Conservation (phyloP, 2,113 vertebrate genomes). For the Amblyornis subalaris region DNA sequence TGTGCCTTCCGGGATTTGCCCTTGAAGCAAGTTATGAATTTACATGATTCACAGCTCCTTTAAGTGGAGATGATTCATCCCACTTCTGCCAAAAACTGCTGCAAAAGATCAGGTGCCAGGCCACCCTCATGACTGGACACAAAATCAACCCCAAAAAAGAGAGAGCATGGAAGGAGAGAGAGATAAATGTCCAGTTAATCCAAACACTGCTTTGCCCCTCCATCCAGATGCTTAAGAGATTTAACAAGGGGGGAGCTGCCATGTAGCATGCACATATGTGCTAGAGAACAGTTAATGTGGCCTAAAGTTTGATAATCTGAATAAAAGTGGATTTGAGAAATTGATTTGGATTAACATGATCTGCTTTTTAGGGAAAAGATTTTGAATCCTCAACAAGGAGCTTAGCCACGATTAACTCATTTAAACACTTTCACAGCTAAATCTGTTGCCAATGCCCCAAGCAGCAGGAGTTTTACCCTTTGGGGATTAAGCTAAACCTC, state of each 20-base stretch:
- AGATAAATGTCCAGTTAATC: neutral
- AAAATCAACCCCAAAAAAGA: neutral
- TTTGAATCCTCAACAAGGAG: conserved; percentile 29
- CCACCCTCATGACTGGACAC: neutral
- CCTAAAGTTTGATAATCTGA: conserved; percentile 36
- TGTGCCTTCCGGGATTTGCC: neutral
- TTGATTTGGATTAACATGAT: conserved; percentile 55
- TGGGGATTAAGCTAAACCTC: neutral
- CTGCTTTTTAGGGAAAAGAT: conserved; percentile 35
- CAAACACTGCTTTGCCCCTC: neutral
- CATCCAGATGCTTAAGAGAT: conserved; percentile 11
- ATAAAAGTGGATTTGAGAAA: conserved; percentile 51
- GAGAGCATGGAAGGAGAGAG: neutral
- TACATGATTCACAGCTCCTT: neutral
- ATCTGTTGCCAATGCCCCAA: neutral
- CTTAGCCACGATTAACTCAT: conserved; percentile 43
- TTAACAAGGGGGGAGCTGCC: neutral
- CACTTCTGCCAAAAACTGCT: neutral
- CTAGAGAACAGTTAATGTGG: neutral
- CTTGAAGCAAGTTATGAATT: neutral
- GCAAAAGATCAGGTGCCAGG: neutral
- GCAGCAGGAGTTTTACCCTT: neutral
- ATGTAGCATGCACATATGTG: neutral
- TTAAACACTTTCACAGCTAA: conserved; percentile 39
- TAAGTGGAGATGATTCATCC: neutral